phyloP scores from a whole-genome alignment of 2,888 invertebrate genomes.

The Yponomeuta evonymella region DNA sequence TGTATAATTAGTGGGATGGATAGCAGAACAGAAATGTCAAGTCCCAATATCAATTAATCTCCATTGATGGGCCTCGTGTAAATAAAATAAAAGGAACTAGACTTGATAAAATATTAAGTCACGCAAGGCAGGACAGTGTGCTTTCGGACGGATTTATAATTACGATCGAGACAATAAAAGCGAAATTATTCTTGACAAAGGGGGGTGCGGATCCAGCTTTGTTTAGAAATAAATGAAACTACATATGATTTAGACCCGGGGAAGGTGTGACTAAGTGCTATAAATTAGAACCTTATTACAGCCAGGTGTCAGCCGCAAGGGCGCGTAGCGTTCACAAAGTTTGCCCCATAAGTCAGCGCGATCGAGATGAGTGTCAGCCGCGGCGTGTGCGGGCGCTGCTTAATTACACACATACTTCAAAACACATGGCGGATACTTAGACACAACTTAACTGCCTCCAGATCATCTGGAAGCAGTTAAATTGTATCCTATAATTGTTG shows the following conservation, averaged over 20 bases:
- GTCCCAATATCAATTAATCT: not conserved
- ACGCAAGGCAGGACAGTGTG: not conserved
- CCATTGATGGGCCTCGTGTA: not conserved
- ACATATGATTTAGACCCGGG: constrained; percentile 26
- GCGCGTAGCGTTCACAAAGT: constrained; percentile 52
- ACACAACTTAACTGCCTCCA: not conserved
- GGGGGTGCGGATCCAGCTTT: constrained; percentile 12
- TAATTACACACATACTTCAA: constrained; percentile 13
- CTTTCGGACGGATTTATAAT: not conserved
- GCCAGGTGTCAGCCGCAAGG: constrained; percentile 63
- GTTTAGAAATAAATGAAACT: constrained; percentile 26
- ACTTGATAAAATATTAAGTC: not conserved
- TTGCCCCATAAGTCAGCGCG: constrained; percentile 56
- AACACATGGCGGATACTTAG: not conserved
- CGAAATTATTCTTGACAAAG: constrained; percentile 13
- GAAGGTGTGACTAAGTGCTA: constrained; percentile 50
- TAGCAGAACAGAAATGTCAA: not conserved
- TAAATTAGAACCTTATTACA: constrained; percentile 66
- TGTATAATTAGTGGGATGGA: too few species aligned
- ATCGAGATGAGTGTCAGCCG: constrained; percentile 35
- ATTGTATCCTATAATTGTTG: too few species aligned
- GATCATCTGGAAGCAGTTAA: too few species aligned
- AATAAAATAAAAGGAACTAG: not conserved
- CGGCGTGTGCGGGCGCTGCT: not conserved
- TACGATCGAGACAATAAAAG: not conserved